Conservation (phyloP, 2,797 vertebrate genomes). For the Coregonus suidteri region DNA sequence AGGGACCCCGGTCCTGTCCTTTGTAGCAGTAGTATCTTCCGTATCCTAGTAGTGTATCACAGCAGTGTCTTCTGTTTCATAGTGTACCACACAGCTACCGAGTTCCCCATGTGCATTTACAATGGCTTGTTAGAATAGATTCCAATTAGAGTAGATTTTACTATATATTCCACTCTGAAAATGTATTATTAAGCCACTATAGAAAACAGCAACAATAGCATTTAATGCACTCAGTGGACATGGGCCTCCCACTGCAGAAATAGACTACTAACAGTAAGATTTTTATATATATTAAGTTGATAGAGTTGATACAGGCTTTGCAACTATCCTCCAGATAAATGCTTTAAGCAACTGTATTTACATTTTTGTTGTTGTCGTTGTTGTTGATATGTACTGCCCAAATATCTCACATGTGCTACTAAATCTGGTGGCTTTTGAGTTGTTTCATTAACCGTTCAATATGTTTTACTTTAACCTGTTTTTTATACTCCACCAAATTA, state of each 20-base stretch:
- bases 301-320: slow-evolving; percentile 3
- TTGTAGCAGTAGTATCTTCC: not conserved
- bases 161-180: not conserved
- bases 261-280: not conserved
- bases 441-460: not conserved
- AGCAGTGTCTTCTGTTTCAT: not conserved
- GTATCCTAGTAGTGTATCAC: not conserved
- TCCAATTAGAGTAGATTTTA: not conserved
- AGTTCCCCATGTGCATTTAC: not conserved
- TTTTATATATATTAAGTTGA: not conserved
- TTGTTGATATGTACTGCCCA: not conserved
- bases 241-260: not conserved
- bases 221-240: not conserved
- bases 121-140: not conserved
- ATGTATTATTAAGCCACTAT: not conserved
- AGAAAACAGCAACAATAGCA: not conserved
- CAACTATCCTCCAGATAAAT: not conserved
- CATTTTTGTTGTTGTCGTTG: no score
- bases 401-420: not conserved
- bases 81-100: not conserved
- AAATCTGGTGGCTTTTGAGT: not conserved
- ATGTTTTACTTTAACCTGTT: not conserved
- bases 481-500: not conserved
- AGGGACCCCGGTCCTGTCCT: not conserved
- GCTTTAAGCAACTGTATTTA: not conserved